Conservation (phyloP, 2,113 vertebrate genomes). For the Syngnathus scovelli region DNA sequence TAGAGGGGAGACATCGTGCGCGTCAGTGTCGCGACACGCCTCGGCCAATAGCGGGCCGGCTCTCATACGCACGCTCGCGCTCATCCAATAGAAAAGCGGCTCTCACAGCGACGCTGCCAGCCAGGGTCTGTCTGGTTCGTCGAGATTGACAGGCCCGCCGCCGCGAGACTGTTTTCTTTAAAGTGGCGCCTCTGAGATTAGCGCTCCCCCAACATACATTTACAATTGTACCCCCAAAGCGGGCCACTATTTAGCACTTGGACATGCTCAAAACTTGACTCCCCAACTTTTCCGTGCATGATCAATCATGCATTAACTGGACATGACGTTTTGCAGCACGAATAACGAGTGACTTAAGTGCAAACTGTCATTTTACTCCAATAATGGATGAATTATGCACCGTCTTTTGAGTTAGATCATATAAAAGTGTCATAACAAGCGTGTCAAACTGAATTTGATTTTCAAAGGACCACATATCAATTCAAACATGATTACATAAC, state of each 20-base stretch:
- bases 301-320: no score
- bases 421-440: no score
- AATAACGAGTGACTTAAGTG: no score
- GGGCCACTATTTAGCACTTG: background rate
- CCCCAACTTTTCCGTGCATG: background rate
- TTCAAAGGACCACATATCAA: no score
- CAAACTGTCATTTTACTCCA: no score
- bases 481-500: no score
- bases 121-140: conserved; percentile 59
- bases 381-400: no score
- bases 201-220: background rate
- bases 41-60: conserved; percentile 51
- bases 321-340: no score
- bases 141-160: conserved; percentile 61
- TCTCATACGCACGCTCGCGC: conserved; percentile 35
- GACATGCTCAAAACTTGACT: background rate
- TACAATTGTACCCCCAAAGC: background rate
- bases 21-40: conserved; percentile 60
- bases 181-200: conserved; percentile 57
- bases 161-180: conserved; percentile 57
- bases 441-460: no score
- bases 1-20: conserved; percentile 63
- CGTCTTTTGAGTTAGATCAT: no score
- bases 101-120: conserved; percentile 48
- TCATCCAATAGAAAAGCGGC: conserved; percentile 45